Percentiles rank a stretch among this genome's conserved stretches.
These are phyloP conservation scores for Alectura lathami DNA, from an alignment of 2,113 vertebrate genomes.

Conservation along the genomic window DNA sequence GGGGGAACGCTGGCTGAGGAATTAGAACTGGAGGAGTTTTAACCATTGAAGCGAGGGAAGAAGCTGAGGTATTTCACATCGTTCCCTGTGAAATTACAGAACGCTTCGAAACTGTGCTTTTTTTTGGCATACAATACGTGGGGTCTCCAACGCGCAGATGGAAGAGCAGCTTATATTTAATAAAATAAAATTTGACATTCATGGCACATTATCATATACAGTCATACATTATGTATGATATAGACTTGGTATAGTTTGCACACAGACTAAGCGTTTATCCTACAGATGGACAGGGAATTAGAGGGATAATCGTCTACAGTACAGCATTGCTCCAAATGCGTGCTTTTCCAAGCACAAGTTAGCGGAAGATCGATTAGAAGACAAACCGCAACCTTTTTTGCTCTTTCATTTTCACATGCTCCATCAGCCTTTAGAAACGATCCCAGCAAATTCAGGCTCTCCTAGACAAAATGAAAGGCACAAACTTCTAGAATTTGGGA, in stretches of 20 bases:
- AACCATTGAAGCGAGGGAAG: background rate
- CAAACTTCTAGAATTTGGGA: rapidly evolving
- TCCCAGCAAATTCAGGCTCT: background rate
- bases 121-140: conserved; percentile 59
- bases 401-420: rapidly evolving
- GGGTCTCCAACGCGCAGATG: conserved; percentile 48
- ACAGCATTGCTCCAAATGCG: background rate
- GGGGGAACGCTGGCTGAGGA: rapidly evolving
- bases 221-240: conserved; percentile 53
- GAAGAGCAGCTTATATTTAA: conserved; percentile 70
- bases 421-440: rapidly evolving
- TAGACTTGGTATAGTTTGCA: conserved; percentile 30
- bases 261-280: conserved; percentile 34
- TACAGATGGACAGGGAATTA: conserved; percentile 60
- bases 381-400: background rate
- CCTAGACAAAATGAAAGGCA: background rate
- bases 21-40: background rate
- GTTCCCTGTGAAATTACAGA: background rate
- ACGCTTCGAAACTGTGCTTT: background rate
- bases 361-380: background rate
- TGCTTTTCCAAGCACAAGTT: background rate
- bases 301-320: background rate
- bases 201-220: conserved; percentile 56
- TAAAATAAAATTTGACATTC: conserved; percentile 64
- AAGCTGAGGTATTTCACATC: background rate